Conservation (phyloP, 2,888 invertebrate species). For the Agrotis ipsilon region DNA sequence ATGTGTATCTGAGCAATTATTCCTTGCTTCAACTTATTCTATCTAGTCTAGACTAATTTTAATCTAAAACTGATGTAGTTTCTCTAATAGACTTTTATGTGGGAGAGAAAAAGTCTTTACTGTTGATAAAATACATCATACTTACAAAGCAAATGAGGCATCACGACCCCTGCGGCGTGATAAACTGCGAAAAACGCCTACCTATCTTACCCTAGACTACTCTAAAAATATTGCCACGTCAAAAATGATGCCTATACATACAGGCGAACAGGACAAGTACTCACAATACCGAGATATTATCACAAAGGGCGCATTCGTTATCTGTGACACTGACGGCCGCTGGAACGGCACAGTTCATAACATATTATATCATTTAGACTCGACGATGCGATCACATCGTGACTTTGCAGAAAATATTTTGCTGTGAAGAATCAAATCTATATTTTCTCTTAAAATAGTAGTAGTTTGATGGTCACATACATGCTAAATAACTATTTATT, state of each 20-base stretch:
- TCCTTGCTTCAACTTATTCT: background rate
- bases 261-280: constrained; percentile 40
- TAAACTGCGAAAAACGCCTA: background rate
- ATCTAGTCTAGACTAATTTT: no score
- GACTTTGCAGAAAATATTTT: constrained; percentile 13
- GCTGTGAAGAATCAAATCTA: no score
- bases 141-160: constrained; percentile 6
- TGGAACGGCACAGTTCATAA: constrained; percentile 63
- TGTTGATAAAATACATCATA: background rate
- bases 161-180: background rate
- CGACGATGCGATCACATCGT: constrained; percentile 42
- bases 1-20: background rate
- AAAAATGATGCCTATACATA: constrained; percentile 39
- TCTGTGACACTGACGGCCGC: constrained; percentile 69
- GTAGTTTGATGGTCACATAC: no score
- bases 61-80: background rate
- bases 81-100: background rate
- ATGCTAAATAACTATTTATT: no score
- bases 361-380: constrained; percentile 50
- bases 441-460: no score
- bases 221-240: constrained; percentile 11
- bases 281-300: constrained; percentile 69
- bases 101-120: background rate
- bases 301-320: constrained; percentile 76
- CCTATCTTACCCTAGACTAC: background rate